Percentiles rank a stretch among this genome's conserved stretches.
phyloP scores from a whole-genome alignment of 2,888 invertebrate genomes.

The Aleiodes leptofemur region DNA sequence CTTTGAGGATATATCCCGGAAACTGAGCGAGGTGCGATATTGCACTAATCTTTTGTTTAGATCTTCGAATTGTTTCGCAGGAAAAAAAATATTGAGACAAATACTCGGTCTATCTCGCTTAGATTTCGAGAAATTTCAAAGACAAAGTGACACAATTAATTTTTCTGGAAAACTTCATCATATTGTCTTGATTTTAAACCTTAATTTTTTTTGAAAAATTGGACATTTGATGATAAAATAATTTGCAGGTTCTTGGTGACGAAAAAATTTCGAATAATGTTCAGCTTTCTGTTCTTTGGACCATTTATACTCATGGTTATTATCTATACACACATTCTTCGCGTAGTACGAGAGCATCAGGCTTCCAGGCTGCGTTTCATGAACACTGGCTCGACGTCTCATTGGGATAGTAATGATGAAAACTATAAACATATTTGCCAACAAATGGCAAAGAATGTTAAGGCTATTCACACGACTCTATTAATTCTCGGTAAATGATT shows the following conservation, averaged over 20 bases:
- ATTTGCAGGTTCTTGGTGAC: conserved; percentile 72
- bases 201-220: background rate
- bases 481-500: conserved; percentile 77
- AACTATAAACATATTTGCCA: conserved; percentile 53
- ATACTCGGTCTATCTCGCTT: no score
- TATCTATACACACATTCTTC: conserved; percentile 80
- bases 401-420: conserved; percentile 44
- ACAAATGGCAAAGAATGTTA: conserved; percentile 76
- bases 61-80: no score
- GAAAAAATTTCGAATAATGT: conserved; percentile 76
- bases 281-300: conserved; percentile 77
- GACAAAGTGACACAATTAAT: no score
- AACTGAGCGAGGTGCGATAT: no score
- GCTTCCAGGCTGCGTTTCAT: conserved; percentile 75
- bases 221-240: no score
- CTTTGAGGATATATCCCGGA: no score
- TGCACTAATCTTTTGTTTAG: no score
- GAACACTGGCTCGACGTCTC: conserved; percentile 67
- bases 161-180: no score
- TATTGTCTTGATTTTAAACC: no score
- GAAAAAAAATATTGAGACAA: no score
- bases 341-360: conserved; percentile 78
- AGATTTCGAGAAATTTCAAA: no score
- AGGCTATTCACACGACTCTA: conserved; percentile 80
- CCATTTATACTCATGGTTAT: conserved; percentile 79